Base-by-base conservation (phyloP, 1,140 invertebrate genomes). In the Babylonia areolata region DNA sequence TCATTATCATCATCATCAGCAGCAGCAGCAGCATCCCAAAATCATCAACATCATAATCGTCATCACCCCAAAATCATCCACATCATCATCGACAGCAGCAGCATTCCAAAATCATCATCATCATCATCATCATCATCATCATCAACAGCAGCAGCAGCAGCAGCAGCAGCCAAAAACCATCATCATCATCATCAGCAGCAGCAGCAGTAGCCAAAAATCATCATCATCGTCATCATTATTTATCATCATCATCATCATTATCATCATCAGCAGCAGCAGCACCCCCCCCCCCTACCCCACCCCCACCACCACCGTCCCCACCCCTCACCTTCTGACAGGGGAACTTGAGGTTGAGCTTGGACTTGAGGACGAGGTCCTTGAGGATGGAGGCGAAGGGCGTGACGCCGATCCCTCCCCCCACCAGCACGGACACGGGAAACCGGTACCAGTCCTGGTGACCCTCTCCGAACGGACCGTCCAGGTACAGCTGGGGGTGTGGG, bases 361-460 rank as follows among this genome's bases (percentile, higher is more conserved):
- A 90, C 84, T 90, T 90, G 88, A 91, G 88, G 33, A 93, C 93
- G 85, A 94, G 91, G 83, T 94, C 93, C 81, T 94, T 94, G 9
- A 99, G 95, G 90, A 99, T 99, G 3, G 99, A 99, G 6, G 99
- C 99, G 92, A 99, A 99, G 0, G 99, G 99, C 0, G 99, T 99
- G 0, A 99, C 98, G 0, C 99, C 99, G 86, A 99, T 99, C 31
- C 99, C 99, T 35, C 98, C 99, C 0, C 99, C 99, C 15, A 99
- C 98, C 97, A 99, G 98, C 6, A 99, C 98, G 0, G 99, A 98
- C 12, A 95, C 94, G 28, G 93, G 92, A 85, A 94, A 95, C 33
- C 93, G 98, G 94, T 99, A 99, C 98, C 98, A 99, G 94, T 99
- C 99, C 93, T 99, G 99, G 94, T 99, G 99, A 12, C 99, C 99